Evolutionary conservation across 2,113 vertebrate genomes (phyloP), one percentile per base, ranked within the genome.

Genomic region (Leucosticte australis): DNA sequence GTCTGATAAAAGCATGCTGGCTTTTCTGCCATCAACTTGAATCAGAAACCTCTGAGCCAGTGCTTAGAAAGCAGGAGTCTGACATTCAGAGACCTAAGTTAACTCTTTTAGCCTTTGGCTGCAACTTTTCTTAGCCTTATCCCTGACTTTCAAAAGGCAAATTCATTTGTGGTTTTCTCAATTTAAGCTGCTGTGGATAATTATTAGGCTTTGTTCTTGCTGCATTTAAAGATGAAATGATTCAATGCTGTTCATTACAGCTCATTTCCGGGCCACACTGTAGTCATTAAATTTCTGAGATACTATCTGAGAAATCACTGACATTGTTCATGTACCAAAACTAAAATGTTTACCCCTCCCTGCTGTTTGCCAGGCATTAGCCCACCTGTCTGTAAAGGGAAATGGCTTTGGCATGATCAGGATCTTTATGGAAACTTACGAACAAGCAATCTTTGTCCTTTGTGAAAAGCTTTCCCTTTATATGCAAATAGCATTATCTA

Each of bases 1-100:
- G 44, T 97, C 95, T 97, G 97, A 98, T 97, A 98, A 98, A 98
- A 98, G 89, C 94, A 63, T 94, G 87, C 96, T 97, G 97, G 94
- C 96, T 98, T 97, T 97, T 97, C 92, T 98, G 95, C 96, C 97
- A 83, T 98, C 84, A 94, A 49, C 68, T 96, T 94, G 86, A 92
- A 93, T 83, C 62, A 92, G 92, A 94, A 95, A 80, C 88, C 94
- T 96, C 96, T 96, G 95, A 97, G 96, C 88, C 71, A 82, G 63
- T 92, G 76, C 88, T 95, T 95, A 69, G 92, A 81, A 88, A 95
- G 94, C 56, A 80, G 73, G 65, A 92, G 84, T 78, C 89, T 96
- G 86, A 81, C 22, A 44, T 70, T 78, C 31, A 21, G 60, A 92
- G 81, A 76, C 75, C 64, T 87, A 75, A 96, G 83, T 97, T 96